Evolutionary conservation across 1,140 invertebrate species (phyloP).

Genomic region (Drosophila erecta): DNA sequence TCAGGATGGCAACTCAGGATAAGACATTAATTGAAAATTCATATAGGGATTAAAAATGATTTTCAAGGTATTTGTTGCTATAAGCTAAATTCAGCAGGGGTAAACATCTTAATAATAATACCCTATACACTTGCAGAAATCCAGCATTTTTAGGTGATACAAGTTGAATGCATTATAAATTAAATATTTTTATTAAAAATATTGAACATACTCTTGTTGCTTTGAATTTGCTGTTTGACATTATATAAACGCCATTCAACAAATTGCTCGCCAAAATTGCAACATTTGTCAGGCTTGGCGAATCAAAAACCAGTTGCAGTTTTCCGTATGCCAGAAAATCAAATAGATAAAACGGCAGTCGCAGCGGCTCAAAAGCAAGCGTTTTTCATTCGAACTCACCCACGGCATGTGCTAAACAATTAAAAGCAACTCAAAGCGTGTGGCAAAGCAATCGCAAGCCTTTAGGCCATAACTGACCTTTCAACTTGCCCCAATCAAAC

Average conservation of each 20-base stretch:
- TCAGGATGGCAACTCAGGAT: too few species aligned
- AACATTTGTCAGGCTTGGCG: slow-evolving; percentile 46
- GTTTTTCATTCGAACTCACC: slow-evolving; percentile 20
- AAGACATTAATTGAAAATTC: too few species aligned
- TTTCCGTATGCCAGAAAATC: slow-evolving; percentile 25
- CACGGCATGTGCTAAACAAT: slow-evolving; percentile 45
- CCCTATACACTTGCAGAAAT: too few species aligned
- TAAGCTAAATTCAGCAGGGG: too few species aligned
- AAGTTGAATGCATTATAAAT: too few species aligned
- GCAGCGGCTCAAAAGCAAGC: background rate
- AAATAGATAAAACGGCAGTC: slow-evolving; percentile 15
- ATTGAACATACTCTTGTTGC: background rate
- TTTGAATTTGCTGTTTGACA: background rate
- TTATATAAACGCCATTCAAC: background rate
- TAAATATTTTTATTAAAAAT: too few species aligned
- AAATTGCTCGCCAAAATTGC: slow-evolving; percentile 28
- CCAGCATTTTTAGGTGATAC: too few species aligned
- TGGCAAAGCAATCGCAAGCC: slow-evolving; percentile 57
- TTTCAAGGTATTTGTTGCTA: too few species aligned
- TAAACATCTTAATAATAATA: too few species aligned
- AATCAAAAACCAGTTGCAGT: slow-evolving; percentile 59
- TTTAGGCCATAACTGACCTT: slow-evolving; percentile 77
- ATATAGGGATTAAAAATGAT: too few species aligned
- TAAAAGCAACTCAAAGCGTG: slow-evolving; percentile 66
- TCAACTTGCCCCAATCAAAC: slow-evolving; percentile 48